Conservation (phyloP, 2,888 invertebrate genomes). For the Plutella xylostella region DNA sequence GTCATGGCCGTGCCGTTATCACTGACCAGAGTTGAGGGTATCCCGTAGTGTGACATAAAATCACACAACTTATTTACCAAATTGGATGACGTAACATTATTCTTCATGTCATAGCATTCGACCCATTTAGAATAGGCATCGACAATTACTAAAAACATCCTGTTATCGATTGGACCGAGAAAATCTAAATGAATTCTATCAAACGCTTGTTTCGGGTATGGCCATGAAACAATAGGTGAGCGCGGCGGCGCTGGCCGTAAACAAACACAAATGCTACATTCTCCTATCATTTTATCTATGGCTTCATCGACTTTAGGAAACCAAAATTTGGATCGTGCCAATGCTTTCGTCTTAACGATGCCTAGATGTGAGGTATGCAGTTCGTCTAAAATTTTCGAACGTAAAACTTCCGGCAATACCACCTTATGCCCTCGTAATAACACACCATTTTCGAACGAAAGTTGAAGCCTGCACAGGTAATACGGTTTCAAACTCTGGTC, state of each 20-base stretch:
- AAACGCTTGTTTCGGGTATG: not conserved
- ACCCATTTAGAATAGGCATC: slow-evolving; percentile 4
- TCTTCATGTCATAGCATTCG: not conserved
- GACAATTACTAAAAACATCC: no score
- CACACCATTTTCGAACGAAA: not conserved
- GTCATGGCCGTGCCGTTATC: slow-evolving; percentile 21
- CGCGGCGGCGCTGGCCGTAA: slow-evolving; percentile 1
- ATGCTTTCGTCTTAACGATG: not conserved
- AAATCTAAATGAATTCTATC: slow-evolving; percentile 4
- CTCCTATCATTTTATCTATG: not conserved
- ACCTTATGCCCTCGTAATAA: slow-evolving; percentile 3
- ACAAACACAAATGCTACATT: not conserved
- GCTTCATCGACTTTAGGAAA: not conserved
- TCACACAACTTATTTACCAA: not conserved
- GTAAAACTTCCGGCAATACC: not conserved
- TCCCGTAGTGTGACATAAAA: slow-evolving; percentile 1
- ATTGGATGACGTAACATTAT: not conserved
- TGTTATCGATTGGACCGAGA: slow-evolving; percentile 6
- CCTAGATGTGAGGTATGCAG: not conserved
- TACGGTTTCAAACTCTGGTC: not conserved
- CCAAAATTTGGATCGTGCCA: slow-evolving; percentile 2
- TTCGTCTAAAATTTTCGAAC: not conserved
- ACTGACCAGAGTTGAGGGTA: slow-evolving; percentile 11
- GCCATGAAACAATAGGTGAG: not conserved
- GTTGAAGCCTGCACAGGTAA: not conserved